Evolutionary conservation across 2,113 vertebrate species (phyloP).

Genomic region (Oncorhynchus masou): DNA sequence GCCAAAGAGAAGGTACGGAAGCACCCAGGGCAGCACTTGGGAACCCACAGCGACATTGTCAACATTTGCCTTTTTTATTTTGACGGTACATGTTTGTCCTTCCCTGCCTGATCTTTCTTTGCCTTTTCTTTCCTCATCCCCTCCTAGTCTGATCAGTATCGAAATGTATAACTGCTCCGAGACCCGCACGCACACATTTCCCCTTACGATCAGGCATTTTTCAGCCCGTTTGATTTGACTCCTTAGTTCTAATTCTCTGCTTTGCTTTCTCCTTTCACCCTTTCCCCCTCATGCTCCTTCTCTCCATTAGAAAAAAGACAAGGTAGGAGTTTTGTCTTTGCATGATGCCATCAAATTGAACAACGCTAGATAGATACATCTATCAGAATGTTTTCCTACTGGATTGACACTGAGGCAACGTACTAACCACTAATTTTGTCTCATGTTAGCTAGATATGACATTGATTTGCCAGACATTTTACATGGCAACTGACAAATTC

Average conservation of each 20-base stretch:
- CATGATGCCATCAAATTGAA: constrained; percentile 56
- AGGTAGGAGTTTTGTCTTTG: constrained; percentile 72
- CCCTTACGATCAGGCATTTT: background rate
- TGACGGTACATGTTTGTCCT: too few species aligned
- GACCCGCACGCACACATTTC: background rate
- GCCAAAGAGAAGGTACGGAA: constrained; percentile 88
- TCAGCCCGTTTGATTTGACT: background rate
- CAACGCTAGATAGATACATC: background rate
- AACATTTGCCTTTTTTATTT: background rate
- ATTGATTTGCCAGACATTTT: too few species aligned
- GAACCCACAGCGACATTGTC: background rate
- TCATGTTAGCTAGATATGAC: too few species aligned
- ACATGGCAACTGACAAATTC: too few species aligned
- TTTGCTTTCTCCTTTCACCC: constrained; percentile 53
- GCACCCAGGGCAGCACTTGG: background rate
- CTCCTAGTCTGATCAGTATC: background rate
- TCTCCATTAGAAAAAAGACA: constrained; percentile 79
- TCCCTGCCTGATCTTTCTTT: background rate
- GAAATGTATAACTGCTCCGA: background rate
- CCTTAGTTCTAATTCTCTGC: constrained; percentile 60
- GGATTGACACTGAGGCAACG: background rate
- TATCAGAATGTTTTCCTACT: background rate
- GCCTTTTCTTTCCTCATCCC: background rate
- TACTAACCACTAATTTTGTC: too few species aligned
- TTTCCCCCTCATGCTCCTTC: constrained; percentile 50